Evolutionary conservation across 2,797 vertebrate species (phyloP), one percentile per base, ranked within the genome.

Genomic region (Ciconia nigra): DNA sequence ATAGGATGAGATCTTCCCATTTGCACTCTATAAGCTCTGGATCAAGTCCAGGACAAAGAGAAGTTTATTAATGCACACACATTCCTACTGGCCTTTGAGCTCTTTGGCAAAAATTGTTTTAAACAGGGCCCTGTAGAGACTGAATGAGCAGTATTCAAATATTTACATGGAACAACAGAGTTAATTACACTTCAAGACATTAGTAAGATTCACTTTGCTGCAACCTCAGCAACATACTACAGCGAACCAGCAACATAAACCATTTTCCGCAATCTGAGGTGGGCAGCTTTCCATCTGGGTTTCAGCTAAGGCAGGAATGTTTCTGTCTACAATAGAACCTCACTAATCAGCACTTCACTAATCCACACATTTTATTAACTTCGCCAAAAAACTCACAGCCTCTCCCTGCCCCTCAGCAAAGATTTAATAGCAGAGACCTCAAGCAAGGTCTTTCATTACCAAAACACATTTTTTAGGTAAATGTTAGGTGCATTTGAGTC

Each of bases 311-410:
- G 91, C 89, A 97, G 92, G 92, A 96, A 96, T 96, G 95, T 89
- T 96, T 95, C 90, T 94, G 93, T 83, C 87, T 83, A 96, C 92
- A 95, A 95, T 87, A 95, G 95, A 97, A 96, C 93, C 89, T 96
- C 90, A 73, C 96, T 95, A 95, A 96, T 97, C 96, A 94, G 95
- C 95, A 94, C 92, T 97, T 96, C 92, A 47, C 96, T 97, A 96
- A 97, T 96, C 97, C 96, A 96, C 95, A 94, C 91, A 47, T 96
- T 94, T 97, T 94, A 96, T 96, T 97, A 97, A 96, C 95, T 94
- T 94, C 4, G 24, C 90, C 94, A 96, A 94, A 96, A 97, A 87
- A n/a, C 93, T 96, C 84, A 67, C 65, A 72, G 84, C 90, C 93
- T 94, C 95, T 96, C 92, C 97, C 90, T 91, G 87, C 95, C 96